Percentiles rank a stretch among this genome's conserved stretches.
Evolutionary conservation across 2,797 vertebrate species (phyloP).

Genomic region (Malurus leucopterus): DNA sequence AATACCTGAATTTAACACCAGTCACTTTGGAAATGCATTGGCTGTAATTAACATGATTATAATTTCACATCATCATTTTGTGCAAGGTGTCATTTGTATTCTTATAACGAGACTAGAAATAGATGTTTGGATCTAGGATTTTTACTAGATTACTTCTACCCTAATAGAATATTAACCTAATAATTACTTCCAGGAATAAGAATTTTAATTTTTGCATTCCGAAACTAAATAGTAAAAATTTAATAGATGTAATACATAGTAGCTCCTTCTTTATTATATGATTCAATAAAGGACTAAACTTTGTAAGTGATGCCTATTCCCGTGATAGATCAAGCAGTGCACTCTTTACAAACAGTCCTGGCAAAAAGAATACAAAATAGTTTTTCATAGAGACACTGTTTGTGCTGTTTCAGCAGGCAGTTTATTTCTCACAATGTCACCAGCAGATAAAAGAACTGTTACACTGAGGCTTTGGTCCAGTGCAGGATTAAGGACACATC

Average conservation of each 20-base stretch:
- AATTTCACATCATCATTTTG: background rate
- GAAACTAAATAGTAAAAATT: background rate
- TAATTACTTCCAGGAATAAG: background rate
- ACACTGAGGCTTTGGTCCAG: constrained; percentile 74
- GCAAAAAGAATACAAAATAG: constrained; percentile 48
- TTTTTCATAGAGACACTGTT: background rate
- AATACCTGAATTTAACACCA: background rate
- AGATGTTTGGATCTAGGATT: background rate
- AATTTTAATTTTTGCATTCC: background rate
- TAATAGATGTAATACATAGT: background rate
- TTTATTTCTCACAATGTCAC: constrained; percentile 66
- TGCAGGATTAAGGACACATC: constrained; percentile 72
- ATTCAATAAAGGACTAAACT: background rate
- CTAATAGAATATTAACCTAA: background rate
- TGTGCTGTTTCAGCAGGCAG: constrained; percentile 70
- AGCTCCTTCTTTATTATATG: background rate
- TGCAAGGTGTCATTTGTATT: background rate
- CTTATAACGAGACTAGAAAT: background rate
- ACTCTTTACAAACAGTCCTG: constrained; percentile 7
- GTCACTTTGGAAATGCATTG: background rate
- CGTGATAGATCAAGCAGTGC: background rate
- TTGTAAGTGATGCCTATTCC: background rate
- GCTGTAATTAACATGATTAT: background rate
- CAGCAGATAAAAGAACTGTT: constrained; percentile 76
- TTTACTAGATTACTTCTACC: background rate